These are phyloP conservation scores for Eupelmus urozonus DNA, from an alignment of 2,888 invertebrate species.

Conservation along the genomic window DNA sequence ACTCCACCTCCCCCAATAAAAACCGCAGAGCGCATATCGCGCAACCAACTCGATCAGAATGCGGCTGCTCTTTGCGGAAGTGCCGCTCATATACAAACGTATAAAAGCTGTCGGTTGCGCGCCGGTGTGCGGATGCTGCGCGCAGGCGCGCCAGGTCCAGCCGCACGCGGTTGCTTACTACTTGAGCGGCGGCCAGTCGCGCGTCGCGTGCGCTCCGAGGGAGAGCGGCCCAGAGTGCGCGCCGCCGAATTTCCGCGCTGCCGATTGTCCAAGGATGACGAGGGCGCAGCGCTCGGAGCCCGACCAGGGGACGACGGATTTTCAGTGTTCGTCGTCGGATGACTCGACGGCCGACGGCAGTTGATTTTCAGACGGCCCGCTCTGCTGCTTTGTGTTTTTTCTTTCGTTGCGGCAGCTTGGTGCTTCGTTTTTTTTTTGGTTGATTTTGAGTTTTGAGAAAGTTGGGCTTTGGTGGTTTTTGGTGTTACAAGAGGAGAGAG, in stretches of 20 bases:
- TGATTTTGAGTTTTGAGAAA: too few species aligned
- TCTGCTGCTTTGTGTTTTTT: not conserved
- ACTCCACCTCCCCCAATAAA: too few species aligned
- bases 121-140: constrained; percentile 16
- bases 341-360: not conserved
- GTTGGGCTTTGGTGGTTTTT: too few species aligned
- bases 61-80: constrained; percentile 5
- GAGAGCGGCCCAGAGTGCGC: constrained; percentile 3
- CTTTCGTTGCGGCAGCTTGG: not conserved
- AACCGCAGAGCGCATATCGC: too few species aligned
- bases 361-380: not conserved
- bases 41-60: too few species aligned
- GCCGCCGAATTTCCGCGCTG: not conserved
- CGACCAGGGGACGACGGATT: constrained; percentile 1
- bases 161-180: not conserved
- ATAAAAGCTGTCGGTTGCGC: not conserved
- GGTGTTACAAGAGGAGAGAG: too few species aligned
- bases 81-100: constrained; percentile 29
- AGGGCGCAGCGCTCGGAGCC: not conserved
- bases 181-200: not conserved
- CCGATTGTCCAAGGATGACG: not conserved
- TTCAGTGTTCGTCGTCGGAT: not conserved
- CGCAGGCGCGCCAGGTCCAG: constrained; percentile 17
- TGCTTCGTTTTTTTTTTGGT: not conserved
- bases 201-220: not conserved